Evolutionary conservation across 2,888 invertebrate species (phyloP).

Genomic region (Callyntrura guangdongensis): DNA sequence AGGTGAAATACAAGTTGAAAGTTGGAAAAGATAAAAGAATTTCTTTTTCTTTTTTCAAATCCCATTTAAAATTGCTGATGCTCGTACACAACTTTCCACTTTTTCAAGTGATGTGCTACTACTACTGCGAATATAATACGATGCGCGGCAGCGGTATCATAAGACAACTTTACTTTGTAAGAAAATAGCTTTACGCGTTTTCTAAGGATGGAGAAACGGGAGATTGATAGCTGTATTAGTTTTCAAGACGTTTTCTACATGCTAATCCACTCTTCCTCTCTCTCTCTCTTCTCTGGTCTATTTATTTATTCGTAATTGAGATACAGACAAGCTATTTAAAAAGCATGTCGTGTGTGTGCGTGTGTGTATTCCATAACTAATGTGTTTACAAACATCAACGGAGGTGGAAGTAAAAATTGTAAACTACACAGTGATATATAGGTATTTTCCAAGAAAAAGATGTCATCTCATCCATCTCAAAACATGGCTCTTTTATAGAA

Average conservation of each 20-base stretch:
- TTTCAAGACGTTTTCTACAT: constrained; percentile 19
- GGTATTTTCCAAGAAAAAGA: neutral
- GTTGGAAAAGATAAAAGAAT: constrained; percentile 61
- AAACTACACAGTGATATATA: constrained; percentile 1
- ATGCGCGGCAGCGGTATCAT: no score
- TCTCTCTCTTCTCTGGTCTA: constrained; percentile 3
- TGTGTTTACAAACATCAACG: constrained; percentile 34
- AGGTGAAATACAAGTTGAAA: constrained; percentile 77
- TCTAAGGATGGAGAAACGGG: neutral
- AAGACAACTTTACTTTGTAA: neutral
- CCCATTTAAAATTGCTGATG: neutral
- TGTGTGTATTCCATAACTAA: constrained; percentile 4
- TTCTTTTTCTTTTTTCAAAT: constrained; percentile 13
- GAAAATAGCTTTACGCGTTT: neutral
- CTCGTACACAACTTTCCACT: neutral
- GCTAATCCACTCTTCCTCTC: neutral
- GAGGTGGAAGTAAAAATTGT: neutral
- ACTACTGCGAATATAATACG: neutral
- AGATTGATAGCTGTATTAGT: constrained; percentile 47
- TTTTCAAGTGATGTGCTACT: neutral
- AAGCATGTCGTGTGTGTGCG: neutral
- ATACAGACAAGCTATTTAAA: constrained; percentile 8
- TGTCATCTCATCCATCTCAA: constrained; percentile 20
- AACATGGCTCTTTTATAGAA: constrained; percentile 25
- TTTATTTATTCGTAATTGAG: constrained; percentile 14